These are phyloP conservation scores for Xiphophorus maculatus DNA, from an alignment of 2,113 vertebrate species.

Conservation along the genomic window DNA sequence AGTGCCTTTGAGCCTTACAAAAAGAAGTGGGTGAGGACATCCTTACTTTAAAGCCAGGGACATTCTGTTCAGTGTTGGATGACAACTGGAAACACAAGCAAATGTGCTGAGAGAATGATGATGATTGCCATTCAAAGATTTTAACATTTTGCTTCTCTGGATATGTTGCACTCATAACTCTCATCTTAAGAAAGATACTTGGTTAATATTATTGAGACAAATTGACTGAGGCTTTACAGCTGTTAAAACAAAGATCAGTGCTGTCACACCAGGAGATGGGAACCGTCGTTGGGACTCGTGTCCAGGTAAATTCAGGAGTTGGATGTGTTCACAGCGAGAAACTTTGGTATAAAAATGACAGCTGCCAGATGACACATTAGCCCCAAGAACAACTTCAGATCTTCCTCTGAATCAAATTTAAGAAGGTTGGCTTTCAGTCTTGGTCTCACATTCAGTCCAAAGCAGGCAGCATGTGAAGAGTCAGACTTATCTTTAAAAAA, in stretches of 20 bases:
- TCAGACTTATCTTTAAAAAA: slow-evolving; percentile 51
- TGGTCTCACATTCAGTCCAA: slow-evolving; percentile 49
- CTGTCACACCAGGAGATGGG: slow-evolving; percentile 12
- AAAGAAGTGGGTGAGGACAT: slow-evolving; percentile 18
- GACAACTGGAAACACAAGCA: slow-evolving; percentile 17
- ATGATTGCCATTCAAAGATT: slow-evolving; percentile 20
- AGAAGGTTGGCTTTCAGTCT: slow-evolving; percentile 31
- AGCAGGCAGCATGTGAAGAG: slow-evolving; percentile 34
- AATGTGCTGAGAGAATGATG: slow-evolving; percentile 29
- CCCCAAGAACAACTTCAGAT: slow-evolving; percentile 13
- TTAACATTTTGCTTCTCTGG: slow-evolving; percentile 5
- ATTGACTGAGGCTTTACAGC: slow-evolving; percentile 35
- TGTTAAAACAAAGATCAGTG: slow-evolving; percentile 30
- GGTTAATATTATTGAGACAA: slow-evolving; percentile 46
- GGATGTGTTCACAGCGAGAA: slow-evolving; percentile 4
- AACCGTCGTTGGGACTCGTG: slow-evolving; percentile 9
- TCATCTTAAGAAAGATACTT: slow-evolving; percentile 21
- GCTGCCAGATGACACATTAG: slow-evolving; percentile 25
- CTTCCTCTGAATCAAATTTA: slow-evolving; percentile 42
- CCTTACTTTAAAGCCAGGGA: slow-evolving; percentile 22
- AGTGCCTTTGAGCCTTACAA: background rate
- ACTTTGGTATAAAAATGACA: background rate
- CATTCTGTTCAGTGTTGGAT: slow-evolving; percentile 17
- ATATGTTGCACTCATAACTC: slow-evolving; percentile 20
- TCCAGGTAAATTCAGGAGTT: slow-evolving; percentile 14